Evolutionary conservation across 1,140 invertebrate genomes (phyloP).

Genomic region (Anthonomus grandis): DNA sequence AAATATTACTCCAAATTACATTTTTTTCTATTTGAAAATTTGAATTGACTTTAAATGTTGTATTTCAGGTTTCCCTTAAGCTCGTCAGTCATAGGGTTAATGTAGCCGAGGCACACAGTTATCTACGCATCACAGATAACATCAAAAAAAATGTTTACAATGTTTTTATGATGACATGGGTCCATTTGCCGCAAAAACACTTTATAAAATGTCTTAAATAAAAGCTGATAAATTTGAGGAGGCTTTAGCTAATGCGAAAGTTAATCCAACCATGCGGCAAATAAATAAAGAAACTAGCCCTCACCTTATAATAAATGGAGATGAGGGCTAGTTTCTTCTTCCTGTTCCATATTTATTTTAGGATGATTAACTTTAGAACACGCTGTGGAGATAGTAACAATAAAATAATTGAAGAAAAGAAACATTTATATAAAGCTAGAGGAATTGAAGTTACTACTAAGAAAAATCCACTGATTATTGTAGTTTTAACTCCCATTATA

Average conservation of each 20-base stretch:
- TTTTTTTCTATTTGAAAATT: too few relatives aligned
- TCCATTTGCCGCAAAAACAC: not conserved
- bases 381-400: constrained; percentile 1
- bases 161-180: constrained; percentile 1
- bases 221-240: constrained; percentile 1
- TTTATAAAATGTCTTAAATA: constrained; percentile 2
- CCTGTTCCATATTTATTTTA: constrained; percentile 6
- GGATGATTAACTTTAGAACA: constrained; percentile 4
- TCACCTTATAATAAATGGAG: constrained; percentile 6
- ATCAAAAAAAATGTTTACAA: constrained; percentile 4
- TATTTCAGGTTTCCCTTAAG: too few relatives aligned
- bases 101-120: not conserved
- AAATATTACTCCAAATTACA: too few relatives aligned
- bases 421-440: constrained; percentile 3
- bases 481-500: constrained; percentile 3
- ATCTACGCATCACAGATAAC: constrained; percentile 2
- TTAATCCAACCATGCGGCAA: constrained; percentile 1
- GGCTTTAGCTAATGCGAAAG: constrained; percentile 5
- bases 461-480: constrained; percentile 4
- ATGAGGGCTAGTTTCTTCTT: constrained; percentile 1
- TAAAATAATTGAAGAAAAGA: constrained; percentile 1
- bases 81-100: too few relatives aligned
- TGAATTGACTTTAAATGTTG: too few relatives aligned
- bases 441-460: constrained; percentile 4
- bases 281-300: too few relatives aligned